Evolutionary conservation across 2,113 vertebrate genomes (phyloP), one percentile per base, ranked within the genome.

Genomic region (Rhabdomys dilectus): DNA sequence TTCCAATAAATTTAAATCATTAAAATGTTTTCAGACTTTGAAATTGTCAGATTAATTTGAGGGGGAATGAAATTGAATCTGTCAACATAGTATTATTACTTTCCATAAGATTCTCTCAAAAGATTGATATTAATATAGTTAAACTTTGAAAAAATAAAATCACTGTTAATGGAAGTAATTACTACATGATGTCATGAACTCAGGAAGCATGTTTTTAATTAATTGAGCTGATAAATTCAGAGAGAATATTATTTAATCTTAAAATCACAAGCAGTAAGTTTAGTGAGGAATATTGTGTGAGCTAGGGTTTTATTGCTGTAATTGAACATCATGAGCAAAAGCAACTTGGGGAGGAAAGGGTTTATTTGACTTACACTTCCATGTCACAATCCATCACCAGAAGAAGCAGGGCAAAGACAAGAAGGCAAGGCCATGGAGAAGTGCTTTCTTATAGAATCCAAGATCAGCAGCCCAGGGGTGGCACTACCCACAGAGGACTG

Each of bases 121-220:
- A 76, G 7, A 13, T 58, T 77, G 31, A 51, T 92, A 24, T 21
- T 77, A 31, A 60, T 68, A 64, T 29, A 91, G 26, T 22, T 84
- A 62, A 45, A 76, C 56, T 96, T 72, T 64, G n/a, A 45, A 96
- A 91, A 96, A 36, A 42, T 39, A 9, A 92, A 91, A 45, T 88
- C 7, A 70, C 68, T 62, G 39, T 82, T 91, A 94, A 80, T 84
- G 53, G 39, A 16, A 53, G 0, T 68, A 51, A 51, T 91, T 93
- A 77, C 90, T 56, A 75, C 9, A 29, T 95, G 85, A 60, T 10
- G 26, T 96, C 72, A 68, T 95, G 89, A 97, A 86, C 58, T 88
- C 56, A 72, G 4, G 34, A 76, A 78, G 34, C 24, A 72, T 73
- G 15, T 39, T 87, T 26, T 89, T 88, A 84, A 64, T 80, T 77